Conservation (phyloP, 2,113 vertebrate species). For the Recurvirostra avosetta region DNA sequence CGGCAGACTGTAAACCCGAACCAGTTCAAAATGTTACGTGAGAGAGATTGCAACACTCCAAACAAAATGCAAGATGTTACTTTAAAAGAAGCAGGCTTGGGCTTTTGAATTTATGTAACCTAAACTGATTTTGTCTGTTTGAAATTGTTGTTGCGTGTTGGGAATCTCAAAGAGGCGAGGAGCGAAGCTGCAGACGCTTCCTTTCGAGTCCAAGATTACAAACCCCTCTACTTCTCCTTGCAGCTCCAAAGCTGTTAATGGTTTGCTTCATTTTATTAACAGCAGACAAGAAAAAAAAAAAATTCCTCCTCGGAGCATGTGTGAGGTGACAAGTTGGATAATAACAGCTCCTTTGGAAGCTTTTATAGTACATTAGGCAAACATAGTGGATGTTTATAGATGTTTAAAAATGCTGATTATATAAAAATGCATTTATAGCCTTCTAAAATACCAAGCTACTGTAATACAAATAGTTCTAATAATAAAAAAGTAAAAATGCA, state of each 20-base stretch:
- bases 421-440: conserved; percentile 42
- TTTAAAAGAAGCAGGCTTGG: conserved; percentile 58
- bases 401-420: conserved; percentile 53
- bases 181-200: conserved; percentile 48
- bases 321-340: conserved; percentile 66
- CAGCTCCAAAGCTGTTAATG: conserved; percentile 50
- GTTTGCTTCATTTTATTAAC: conserved; percentile 66
- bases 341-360: conserved; percentile 62
- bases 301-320: conserved; percentile 38
- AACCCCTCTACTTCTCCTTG: conserved; percentile 23
- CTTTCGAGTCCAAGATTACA: conserved; percentile 14
- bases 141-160: conserved; percentile 58
- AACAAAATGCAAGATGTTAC: conserved; percentile 61
- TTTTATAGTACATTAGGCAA: conserved; percentile 47
- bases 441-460: conserved; percentile 39
- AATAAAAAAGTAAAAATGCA: conserved; percentile 1
- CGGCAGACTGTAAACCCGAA: background rate
- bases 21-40: background rate
- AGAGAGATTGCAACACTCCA: conserved; percentile 43
- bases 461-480: conserved; percentile 60
- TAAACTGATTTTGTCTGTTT: conserved; percentile 70
- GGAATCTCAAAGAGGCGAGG: conserved; percentile 62
- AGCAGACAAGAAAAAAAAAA: conserved; percentile 23
- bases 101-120: conserved; percentile 67
- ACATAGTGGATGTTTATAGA: conserved; percentile 59